Evolutionary conservation across 2,113 vertebrate species (phyloP), one percentile per base, ranked within the genome.

Genomic region (Tenebrosternarchus preto): DNA sequence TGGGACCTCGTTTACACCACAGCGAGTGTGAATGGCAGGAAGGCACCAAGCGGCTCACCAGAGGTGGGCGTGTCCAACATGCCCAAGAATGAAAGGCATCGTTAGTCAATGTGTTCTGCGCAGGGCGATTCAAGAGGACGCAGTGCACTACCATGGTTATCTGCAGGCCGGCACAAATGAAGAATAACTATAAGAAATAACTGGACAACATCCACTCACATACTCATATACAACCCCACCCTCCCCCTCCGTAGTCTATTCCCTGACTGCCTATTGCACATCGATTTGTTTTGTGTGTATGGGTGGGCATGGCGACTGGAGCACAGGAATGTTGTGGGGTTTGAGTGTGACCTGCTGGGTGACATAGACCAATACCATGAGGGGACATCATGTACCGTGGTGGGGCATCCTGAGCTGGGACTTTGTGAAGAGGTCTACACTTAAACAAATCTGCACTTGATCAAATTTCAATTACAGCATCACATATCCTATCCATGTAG

Each of bases 201-300:
- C 63, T 73, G n/a, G 43, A 76, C 24, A 64, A 56, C 55, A 76
- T 29, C 6, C 33, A 39, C 50, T 39, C 22, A 43, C 1, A 53
- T 50, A 63, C 5, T 5, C 70, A 17, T 22, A 57, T 27, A 39
- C 24, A 19, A 16, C 53, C 19, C 25, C 63, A 36, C 27, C 20
- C 25, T 46, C 25, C 16, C 24, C 8, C 36, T 36, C 22, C 61
- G 39, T 24, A 24, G 73, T 2, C 43, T 50, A 12, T 15, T 50
- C 83, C 75, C 39, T 50, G 33, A 53, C n/a, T 56, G 31, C 63
- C 16, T 63, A n/a, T 53, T 36, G 72, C 78, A 78, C 80, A 85
- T 78, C 81, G 77, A 89, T 86, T 86, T 69, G 43, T 80, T 78
- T 71, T 75, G 63, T 68, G 39, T 57, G 66, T 31, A 67, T 77